Conservation (phyloP, 2,797 vertebrate species). For the Crocodylus rhombifer region DNA sequence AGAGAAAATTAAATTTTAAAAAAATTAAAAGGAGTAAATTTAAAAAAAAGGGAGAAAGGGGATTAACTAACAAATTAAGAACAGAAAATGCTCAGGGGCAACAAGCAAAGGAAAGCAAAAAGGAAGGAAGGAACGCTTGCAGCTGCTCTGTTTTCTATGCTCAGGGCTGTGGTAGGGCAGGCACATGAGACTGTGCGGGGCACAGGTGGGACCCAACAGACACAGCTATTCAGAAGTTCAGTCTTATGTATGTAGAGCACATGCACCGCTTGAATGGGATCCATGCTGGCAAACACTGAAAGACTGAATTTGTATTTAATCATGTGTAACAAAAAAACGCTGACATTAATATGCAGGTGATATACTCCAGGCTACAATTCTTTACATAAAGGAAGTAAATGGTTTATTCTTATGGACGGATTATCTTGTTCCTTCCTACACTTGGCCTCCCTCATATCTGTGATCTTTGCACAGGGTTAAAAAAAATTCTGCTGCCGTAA, state of each 20-base stretch:
- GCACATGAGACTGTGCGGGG: neutral
- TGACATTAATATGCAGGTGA: neutral
- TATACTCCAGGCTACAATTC: neutral
- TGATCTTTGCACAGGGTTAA: neutral
- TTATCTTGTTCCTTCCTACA: accelerated
- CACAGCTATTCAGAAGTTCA: neutral
- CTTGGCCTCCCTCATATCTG: neutral
- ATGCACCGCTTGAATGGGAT: neutral
- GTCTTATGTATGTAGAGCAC: neutral
- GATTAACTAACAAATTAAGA: neutral
- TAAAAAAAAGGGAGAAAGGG: neutral
- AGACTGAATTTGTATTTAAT: neutral
- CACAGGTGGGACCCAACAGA: neutral
- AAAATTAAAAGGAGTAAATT: neutral
- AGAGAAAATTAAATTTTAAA: neutral
- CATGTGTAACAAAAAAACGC: neutral
- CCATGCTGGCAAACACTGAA: neutral
- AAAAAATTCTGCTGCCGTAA: neutral
- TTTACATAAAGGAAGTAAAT: neutral
- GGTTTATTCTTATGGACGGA: neutral
- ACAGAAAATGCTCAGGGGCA: neutral
- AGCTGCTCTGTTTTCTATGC: neutral
- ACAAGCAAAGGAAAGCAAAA: neutral
- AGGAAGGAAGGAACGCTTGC: neutral
- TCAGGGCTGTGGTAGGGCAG: neutral